Evolutionary conservation across 1,140 invertebrate species (phyloP), one percentile per base, ranked within the genome.

Genomic region (Papilio xuthus): DNA sequence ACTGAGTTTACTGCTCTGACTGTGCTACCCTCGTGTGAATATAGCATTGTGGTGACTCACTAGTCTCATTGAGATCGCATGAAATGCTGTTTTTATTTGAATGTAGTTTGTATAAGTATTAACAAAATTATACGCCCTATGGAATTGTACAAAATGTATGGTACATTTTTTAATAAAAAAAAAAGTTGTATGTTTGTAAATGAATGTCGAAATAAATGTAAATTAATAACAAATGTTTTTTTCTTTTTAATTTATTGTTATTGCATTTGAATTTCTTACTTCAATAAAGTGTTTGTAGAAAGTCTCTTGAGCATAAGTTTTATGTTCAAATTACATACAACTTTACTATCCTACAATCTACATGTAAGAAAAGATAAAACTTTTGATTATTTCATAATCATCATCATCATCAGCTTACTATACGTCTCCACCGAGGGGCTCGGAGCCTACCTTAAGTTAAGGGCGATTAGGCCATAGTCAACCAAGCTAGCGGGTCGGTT

Each of bases 191-290:
- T 88, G 88, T 90, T 88, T 92, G 91, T 92, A 92, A 92, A 92
- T 92, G 84, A 86, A 92, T 89, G 87, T 90, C 83, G 56, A 88
- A 92, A 92, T 91, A 92, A 90, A 93, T 89, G 88, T 92, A 91
- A 89, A 91, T 91, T 79, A 91, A 91, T 91, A 89, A 88, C 89
- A 87, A 84, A 50, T 71, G 67, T 63, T 81, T 20, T 80, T 81
- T 82, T 82, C 78, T 82, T 81, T 80, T 44, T 75, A 15, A 78
- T 53, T 70, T 71, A 28, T 50, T 72, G 37, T 10, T 20, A 20
- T 20, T 20, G n/a, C n/a, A n/a, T 56, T n/a, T 9, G 15, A 6
- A 4, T 3, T 53, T 18, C 50, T 18, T n/a, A 12, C 44, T 47
- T 47, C 44, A 37, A 37, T 37, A 37, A 37, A 7, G 7, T 37